Base-by-base conservation (phyloP, 2,888 invertebrate species). In the Baccha elongata region DNA sequence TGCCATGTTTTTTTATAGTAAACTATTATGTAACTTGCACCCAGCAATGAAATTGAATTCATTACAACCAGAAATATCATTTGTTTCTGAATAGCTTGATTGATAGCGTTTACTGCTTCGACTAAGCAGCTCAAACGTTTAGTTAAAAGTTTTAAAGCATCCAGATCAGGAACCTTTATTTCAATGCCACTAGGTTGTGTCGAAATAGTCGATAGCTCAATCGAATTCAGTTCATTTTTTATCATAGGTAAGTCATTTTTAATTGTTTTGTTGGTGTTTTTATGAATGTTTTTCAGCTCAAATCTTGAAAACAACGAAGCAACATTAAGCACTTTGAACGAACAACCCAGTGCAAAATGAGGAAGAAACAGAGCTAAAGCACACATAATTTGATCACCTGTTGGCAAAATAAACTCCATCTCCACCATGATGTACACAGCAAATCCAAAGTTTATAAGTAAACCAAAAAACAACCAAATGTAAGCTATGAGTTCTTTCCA, bases 331-430 rank as follows among this genome's bases (percentile, higher is more conserved):
- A 86, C 32, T 11, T 85, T 84, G 6, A 86, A 37, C 1, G 85
- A 80, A 1, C 88, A 87, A 5, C 87, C 87, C 1, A 90, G 68
- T 5, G 86, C 68, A 23, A 87, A 84, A 32, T 89, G 90, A 0
- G 89, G 89, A 37, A 90, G 65, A 42, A 88, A 88, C 11, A 90
- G 84, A 0, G 89, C 90, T 10, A 81, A 7, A 3, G 80, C 86
- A 3, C 88, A 85, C 86, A 89, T 87, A 6, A 86, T 73, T 21
- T 88, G 86, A 40, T 87, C 86, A 4, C 87, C 58, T 0, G 89
- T 87, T 6, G 89, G 89, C 73, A 87, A 23, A 67, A 86, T 84
- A 67, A 89, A 90, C 7, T 88, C 72, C 86, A 90, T 85, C 72
- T 89, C 87, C 15, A 86, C 87, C 46, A 86, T 87, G 32, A 90